Percentiles rank a stretch among this genome's conserved stretches.
phyloP scores from a whole-genome alignment of 2,797 vertebrate genomes.

The Acanthurus leucopareius region DNA sequence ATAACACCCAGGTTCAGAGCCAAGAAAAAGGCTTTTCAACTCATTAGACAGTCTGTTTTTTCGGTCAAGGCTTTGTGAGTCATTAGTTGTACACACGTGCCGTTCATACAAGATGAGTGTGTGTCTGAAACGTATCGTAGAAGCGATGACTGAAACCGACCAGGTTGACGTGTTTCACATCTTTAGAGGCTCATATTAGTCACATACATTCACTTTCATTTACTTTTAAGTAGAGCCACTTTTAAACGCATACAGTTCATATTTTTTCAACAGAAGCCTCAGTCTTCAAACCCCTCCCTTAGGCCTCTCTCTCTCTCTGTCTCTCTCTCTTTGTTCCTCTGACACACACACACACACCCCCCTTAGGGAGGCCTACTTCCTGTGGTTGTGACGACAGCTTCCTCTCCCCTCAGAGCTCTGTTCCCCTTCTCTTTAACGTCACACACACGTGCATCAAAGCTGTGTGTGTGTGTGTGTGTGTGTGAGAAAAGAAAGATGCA shows the following conservation, averaged over 20 bases:
- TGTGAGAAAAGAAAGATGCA: not conserved
- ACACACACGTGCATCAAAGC: conserved; percentile 37
- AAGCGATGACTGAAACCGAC: conserved; percentile 5
- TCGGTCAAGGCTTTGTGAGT: conserved; percentile 37
- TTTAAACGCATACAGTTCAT: conserved; percentile 6
- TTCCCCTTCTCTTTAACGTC: conserved; percentile 65
- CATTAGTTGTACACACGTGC: conserved; percentile 44
- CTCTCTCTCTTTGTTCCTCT: too few species aligned
- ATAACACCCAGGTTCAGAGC: not conserved
- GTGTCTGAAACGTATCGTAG: conserved; percentile 48
- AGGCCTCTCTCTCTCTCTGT: conserved; percentile 4
- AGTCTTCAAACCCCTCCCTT: conserved; percentile 38
- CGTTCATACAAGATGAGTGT: conserved; percentile 24
- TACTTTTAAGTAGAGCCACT: not conserved
- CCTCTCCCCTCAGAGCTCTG: conserved; percentile 56
- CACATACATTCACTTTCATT: conserved; percentile 1
- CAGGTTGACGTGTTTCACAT: conserved; percentile 28
- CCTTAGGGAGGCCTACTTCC: conserved; percentile 77
- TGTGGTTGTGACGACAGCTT: conserved; percentile 74
- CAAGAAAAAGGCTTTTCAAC: conserved; percentile 10
- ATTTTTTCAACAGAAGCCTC: conserved; percentile 78
- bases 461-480: conserved; percentile 30
- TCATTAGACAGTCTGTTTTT: conserved; percentile 42
- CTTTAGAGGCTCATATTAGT: conserved; percentile 7
- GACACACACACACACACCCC: conserved; percentile 29